These are phyloP conservation scores for Molorchus minor DNA, from an alignment of 2,888 invertebrate genomes.

Conservation along the genomic window DNA sequence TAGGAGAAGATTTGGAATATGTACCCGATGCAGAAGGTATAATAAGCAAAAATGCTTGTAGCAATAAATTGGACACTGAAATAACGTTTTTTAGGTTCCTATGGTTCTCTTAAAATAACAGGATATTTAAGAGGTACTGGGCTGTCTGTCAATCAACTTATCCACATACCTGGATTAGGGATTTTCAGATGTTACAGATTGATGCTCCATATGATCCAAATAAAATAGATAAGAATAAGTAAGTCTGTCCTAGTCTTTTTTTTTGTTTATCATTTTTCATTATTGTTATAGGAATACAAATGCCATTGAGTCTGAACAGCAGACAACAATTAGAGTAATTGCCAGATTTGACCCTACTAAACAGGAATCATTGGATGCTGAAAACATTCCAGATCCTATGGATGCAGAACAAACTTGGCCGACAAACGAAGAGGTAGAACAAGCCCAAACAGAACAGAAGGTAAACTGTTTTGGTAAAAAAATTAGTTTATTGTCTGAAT, in stretches of 20 bases:
- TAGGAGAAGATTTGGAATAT: conserved; percentile 83
- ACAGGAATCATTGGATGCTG: conserved; percentile 79
- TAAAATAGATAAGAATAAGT: conserved; percentile 67
- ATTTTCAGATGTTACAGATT: conserved; percentile 90
- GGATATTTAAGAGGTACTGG: conserved; percentile 88
- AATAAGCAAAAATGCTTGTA: neutral
- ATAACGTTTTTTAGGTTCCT: conserved; percentile 39
- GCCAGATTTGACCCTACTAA: conserved; percentile 71
- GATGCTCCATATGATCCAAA: conserved; percentile 77
- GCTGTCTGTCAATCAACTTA: conserved; percentile 85
- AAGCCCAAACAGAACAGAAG: conserved; percentile 70
- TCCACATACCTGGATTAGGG: conserved; percentile 94
- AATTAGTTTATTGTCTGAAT: neutral
- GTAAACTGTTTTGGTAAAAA: conserved; percentile 28
- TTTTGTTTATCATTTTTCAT: conserved; percentile 1
- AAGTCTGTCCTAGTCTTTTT: conserved; percentile 31
- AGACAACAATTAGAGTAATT: conserved; percentile 61
- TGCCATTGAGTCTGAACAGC: conserved; percentile 43
- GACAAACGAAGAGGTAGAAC: conserved; percentile 86
- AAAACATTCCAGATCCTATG: conserved; percentile 89
- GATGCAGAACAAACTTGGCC: conserved; percentile 98
- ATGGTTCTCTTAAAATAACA: conserved; percentile 79
- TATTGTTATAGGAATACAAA: conserved; percentile 15
- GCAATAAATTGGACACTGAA: neutral
- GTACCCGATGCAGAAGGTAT: conserved; percentile 62